These are phyloP conservation scores for Macrotus californicus DNA, from an alignment of 2,113 vertebrate genomes.

Conservation along the genomic window DNA sequence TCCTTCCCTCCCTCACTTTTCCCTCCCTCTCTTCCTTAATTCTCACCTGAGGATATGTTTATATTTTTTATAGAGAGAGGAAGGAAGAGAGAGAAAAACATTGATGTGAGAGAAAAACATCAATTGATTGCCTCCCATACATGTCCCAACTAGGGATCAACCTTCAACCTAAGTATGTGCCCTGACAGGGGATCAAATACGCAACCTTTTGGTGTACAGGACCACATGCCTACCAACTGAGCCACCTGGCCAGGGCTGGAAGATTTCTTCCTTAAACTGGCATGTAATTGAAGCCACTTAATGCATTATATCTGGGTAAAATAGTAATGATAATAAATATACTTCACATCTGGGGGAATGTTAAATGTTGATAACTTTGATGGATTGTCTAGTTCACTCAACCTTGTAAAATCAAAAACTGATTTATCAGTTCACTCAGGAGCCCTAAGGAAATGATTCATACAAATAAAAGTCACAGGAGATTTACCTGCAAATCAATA, in stretches of 20 bases:
- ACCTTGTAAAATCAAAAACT: not conserved
- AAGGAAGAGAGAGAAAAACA: no score
- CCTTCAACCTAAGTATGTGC: no score
- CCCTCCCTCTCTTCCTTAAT: no score
- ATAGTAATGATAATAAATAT: not conserved
- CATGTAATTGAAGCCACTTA: not conserved
- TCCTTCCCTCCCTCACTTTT: no score
- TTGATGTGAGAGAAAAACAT: no score
- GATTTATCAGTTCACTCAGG: not conserved
- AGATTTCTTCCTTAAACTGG: constrained; percentile 12
- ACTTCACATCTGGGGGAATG: not conserved
- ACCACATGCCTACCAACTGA: no score
- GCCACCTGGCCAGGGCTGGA: not conserved
- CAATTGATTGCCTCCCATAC: no score
- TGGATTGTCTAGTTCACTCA: not conserved
- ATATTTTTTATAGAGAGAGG: no score
- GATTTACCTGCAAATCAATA: not conserved
- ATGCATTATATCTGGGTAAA: not conserved
- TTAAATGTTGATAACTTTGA: not conserved
- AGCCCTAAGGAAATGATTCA: constrained; percentile 29
- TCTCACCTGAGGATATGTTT: no score
- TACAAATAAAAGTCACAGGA: constrained; percentile 14
- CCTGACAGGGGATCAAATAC: no score
- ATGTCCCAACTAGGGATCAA: no score
- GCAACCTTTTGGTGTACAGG: no score